A percentile compares a stretch with the other conserved stretches of the same genome.
phyloP scores from a whole-genome alignment of 2,113 vertebrate species.

The Sisor rabdophorus region DNA sequence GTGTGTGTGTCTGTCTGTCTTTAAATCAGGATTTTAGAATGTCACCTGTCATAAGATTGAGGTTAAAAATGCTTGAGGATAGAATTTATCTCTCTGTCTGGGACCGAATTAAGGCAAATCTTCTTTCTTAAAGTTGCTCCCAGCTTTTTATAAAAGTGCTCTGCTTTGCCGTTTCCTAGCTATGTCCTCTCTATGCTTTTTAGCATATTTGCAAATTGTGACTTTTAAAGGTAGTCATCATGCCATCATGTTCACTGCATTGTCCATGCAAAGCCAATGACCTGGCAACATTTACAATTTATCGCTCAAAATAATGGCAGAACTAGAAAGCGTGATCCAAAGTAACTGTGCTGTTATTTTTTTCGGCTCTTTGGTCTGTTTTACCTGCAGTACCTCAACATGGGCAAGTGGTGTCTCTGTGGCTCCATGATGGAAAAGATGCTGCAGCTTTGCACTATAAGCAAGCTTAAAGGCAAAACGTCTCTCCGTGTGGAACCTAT shows the following conservation, averaged over 20 bases:
- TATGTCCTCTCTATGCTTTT: not conserved
- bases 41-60: slow-evolving; percentile 48
- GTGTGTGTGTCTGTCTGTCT: slow-evolving; percentile 34
- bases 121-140: not conserved
- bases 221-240: not conserved
- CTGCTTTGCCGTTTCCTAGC: slow-evolving; percentile 4
- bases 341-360: not conserved
- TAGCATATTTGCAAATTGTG: not conserved
- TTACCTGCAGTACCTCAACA: slow-evolving; percentile 46
- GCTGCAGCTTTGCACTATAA: slow-evolving; percentile 23
- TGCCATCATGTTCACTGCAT: slow-evolving; percentile 1
- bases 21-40: slow-evolving; percentile 50
- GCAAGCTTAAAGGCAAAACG: slow-evolving; percentile 44
- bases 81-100: slow-evolving; percentile 58
- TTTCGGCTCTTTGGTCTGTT: not conserved
- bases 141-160: slow-evolving; percentile 9
- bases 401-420: slow-evolving; percentile 84
- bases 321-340: slow-evolving; percentile 25
- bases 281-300: slow-evolving; percentile 32
- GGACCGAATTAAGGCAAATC: slow-evolving; percentile 40
- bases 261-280: slow-evolving; percentile 6
- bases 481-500: slow-evolving; percentile 25
- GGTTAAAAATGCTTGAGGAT: slow-evolving; percentile 53
- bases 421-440: slow-evolving; percentile 58
- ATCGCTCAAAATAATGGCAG: slow-evolving; percentile 28